Evolutionary conservation across 2,888 invertebrate species (phyloP).

Genomic region (Macaria liturata): DNA sequence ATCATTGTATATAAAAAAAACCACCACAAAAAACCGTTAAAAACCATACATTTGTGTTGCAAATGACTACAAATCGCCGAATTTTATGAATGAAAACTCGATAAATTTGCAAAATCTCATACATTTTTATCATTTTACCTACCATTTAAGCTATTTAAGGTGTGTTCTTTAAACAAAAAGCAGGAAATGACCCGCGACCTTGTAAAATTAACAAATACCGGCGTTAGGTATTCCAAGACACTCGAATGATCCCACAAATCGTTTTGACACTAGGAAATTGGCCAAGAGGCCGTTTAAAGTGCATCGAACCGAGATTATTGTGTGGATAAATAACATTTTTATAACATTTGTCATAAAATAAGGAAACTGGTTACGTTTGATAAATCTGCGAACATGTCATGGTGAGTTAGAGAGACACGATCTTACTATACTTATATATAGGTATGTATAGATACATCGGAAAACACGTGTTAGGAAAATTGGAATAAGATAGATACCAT

Average conservation of each 20-base stretch:
- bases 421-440: constrained; percentile 4
- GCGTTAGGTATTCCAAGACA: neutral
- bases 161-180: constrained; percentile 2
- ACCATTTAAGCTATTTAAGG: neutral
- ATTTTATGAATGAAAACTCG: constrained; percentile 8
- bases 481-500: too few relatives aligned
- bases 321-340: constrained; percentile 46
- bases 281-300: constrained; percentile 38
- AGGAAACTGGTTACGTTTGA: constrained; percentile 42
- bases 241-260: constrained; percentile 29
- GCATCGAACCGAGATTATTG: constrained; percentile 53
- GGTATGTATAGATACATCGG: neutral
- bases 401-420: constrained; percentile 17
- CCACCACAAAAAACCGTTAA: too few relatives aligned
- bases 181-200: constrained; percentile 24
- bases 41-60: neutral
- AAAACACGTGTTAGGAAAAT: too few relatives aligned
- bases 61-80: constrained; percentile 1
- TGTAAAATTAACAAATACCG: constrained; percentile 9
- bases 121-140: neutral
- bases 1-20: too few relatives aligned
- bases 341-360: constrained; percentile 48
- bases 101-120: neutral
- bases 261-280: constrained; percentile 37
- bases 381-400: constrained; percentile 7